A percentile compares a stretch with the other conserved stretches of the same genome.
These are phyloP conservation scores for Bursaphelenchus mucronatus DNA, from an alignment of 1,140 invertebrate species.

Conservation along the genomic window DNA sequence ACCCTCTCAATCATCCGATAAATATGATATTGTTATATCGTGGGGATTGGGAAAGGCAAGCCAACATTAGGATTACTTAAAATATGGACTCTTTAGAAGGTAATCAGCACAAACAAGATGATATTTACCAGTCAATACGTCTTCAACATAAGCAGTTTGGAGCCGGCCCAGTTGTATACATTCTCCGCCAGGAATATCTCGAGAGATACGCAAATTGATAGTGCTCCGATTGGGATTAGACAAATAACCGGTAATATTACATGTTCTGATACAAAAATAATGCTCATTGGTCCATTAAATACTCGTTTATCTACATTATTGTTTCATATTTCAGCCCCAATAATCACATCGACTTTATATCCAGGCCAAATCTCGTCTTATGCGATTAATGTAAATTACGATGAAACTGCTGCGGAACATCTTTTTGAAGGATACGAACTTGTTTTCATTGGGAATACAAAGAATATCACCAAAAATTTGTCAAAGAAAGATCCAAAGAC, in stretches of 20 bases:
- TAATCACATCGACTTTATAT: slow-evolving; percentile 58
- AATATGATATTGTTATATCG: slow-evolving; percentile 50
- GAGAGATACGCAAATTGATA: slow-evolving; percentile 38
- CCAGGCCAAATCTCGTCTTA: slow-evolving; percentile 56
- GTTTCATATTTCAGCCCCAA: slow-evolving; percentile 44
- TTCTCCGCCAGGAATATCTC: slow-evolving; percentile 53
- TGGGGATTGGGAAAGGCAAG: slow-evolving; percentile 44
- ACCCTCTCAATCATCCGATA: slow-evolving; percentile 44
- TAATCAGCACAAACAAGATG: slow-evolving; percentile 33
- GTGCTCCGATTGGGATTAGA: slow-evolving; percentile 42
- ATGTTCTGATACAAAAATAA: neutral
- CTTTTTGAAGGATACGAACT: slow-evolving; percentile 54
- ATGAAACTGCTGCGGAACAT: slow-evolving; percentile 56
- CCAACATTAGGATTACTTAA: slow-evolving; percentile 1
- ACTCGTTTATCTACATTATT: neutral
- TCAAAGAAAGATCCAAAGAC: slow-evolving; percentile 52
- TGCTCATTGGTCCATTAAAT: slow-evolving; percentile 2
- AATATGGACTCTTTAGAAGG: slow-evolving; percentile 42
- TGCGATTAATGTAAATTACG: slow-evolving; percentile 59
- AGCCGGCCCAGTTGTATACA: slow-evolving; percentile 49
- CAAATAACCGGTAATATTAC: slow-evolving; percentile 45
- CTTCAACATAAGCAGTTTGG: slow-evolving; percentile 44
- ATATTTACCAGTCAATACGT: slow-evolving; percentile 27
- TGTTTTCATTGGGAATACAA: slow-evolving; percentile 45
- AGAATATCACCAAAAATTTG: slow-evolving; percentile 56